These are phyloP conservation scores for Craniophora ligustri DNA, from an alignment of 2,888 invertebrate genomes.

Conservation along the genomic window DNA sequence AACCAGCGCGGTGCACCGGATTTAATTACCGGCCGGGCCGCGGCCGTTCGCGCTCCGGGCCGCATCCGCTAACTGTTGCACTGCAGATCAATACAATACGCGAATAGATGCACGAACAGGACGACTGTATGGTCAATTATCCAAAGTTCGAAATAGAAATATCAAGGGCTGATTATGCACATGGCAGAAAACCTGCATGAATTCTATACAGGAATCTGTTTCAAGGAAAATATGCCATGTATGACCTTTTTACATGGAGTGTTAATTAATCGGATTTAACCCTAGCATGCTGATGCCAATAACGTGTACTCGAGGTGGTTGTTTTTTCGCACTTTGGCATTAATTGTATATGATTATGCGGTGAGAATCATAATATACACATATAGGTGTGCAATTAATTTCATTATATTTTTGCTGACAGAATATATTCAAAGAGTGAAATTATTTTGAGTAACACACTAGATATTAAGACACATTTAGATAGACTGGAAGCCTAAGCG, in stretches of 20 bases:
- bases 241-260: not conserved
- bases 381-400: too few relatives aligned
- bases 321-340: not conserved
- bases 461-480: too few relatives aligned
- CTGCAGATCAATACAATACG: conserved; percentile 33
- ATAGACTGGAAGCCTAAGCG: too few relatives aligned
- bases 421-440: too few relatives aligned
- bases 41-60: conserved; percentile 10
- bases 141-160: too few relatives aligned
- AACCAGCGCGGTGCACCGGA: conserved; percentile 23
- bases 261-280: not conserved
- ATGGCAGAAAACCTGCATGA: too few relatives aligned
- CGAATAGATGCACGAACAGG: not conserved
- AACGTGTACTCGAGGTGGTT: not conserved
- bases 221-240: too few relatives aligned
- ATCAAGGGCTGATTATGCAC: too few relatives aligned
- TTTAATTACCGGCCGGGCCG: conserved; percentile 25
- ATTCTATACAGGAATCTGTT: too few relatives aligned
- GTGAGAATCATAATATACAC: not conserved
- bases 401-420: too few relatives aligned
- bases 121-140: not conserved
- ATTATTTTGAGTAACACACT: too few relatives aligned
- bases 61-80: conserved; percentile 24
- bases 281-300: not conserved
- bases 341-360: not conserved